Conservation (phyloP, 2,888 invertebrate genomes). For the Meandrusa payeni region DNA sequence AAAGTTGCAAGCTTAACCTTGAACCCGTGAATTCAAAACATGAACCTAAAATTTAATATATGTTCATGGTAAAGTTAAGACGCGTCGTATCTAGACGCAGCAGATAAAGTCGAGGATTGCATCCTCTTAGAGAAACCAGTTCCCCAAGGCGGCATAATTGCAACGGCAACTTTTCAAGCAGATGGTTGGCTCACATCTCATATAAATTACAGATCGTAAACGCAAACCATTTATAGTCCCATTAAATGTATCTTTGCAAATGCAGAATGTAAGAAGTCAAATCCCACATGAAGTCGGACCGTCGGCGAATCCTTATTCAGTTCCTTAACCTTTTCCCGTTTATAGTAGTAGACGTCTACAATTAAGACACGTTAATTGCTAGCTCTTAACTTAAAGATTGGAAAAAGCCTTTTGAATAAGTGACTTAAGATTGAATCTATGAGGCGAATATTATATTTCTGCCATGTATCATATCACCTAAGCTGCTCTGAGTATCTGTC, state of each 20-base stretch:
- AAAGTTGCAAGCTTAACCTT: too few relatives aligned
- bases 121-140: conserved; percentile 20
- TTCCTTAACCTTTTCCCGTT: background rate
- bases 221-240: conserved; percentile 20
- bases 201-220: conserved; percentile 24
- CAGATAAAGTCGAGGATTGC: conserved; percentile 15
- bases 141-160: conserved; percentile 15
- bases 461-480: too few relatives aligned
- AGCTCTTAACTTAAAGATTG: background rate
- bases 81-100: background rate
- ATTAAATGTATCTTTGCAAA: conserved; percentile 19
- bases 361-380: conserved; percentile 12
- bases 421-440: too few relatives aligned
- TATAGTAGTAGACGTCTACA: conserved; percentile 1
- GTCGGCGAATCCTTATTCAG: background rate
- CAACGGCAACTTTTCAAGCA: conserved; percentile 21
- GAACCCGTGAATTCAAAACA: too few relatives aligned
- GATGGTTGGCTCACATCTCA: conserved; percentile 23
- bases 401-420: too few relatives aligned
- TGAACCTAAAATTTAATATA: too few relatives aligned
- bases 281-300: background rate
- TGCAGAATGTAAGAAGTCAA: conserved; percentile 9
- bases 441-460: too few relatives aligned
- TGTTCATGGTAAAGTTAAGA: too few relatives aligned
- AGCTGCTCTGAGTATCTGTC: too few relatives aligned